phyloP scores from a whole-genome alignment of 2,797 vertebrate genomes.

The Syngnathus rostellatus region DNA sequence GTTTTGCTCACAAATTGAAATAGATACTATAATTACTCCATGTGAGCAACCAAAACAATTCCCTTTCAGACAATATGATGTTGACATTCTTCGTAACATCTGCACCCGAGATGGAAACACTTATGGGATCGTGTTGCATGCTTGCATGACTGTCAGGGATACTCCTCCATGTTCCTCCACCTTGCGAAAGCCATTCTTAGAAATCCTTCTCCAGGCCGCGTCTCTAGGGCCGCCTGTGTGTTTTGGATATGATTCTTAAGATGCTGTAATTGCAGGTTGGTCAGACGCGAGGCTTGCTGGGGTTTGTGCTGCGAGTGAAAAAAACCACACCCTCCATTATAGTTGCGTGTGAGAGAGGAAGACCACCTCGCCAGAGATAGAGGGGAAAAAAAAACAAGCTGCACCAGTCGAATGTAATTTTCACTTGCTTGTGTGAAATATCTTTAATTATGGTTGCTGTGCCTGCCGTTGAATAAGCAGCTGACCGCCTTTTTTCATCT shows the following conservation, averaged over 20 bases:
- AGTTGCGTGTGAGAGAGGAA: slow-evolving; percentile 42
- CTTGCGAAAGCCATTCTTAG: slow-evolving; percentile 55
- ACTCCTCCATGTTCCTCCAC: slow-evolving; percentile 30
- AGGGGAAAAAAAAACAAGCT: slow-evolving; percentile 24
- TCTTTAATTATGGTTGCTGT: slow-evolving; percentile 63
- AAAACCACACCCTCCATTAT: slow-evolving; percentile 60
- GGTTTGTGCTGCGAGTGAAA: slow-evolving; percentile 59
- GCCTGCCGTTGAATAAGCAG: slow-evolving; percentile 64
- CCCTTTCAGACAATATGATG: slow-evolving; percentile 16
- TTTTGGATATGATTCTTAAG: slow-evolving; percentile 64
- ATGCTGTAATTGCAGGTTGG: slow-evolving; percentile 74
- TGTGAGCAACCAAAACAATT: slow-evolving; percentile 14
- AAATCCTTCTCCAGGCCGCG: slow-evolving; percentile 41
- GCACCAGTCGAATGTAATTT: slow-evolving; percentile 21
- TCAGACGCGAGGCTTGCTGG: slow-evolving; percentile 58
- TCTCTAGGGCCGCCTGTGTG: slow-evolving; percentile 43
- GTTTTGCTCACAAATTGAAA: slow-evolving; percentile 19
- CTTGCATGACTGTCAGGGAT: slow-evolving; percentile 24
- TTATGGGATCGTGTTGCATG: slow-evolving; percentile 18
- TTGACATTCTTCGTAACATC: slow-evolving; percentile 28
- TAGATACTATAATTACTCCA: slow-evolving; percentile 26
- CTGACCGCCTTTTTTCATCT: slow-evolving; percentile 60
- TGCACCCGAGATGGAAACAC: slow-evolving; percentile 10
- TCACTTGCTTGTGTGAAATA: slow-evolving; percentile 56
- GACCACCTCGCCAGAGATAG: slow-evolving; percentile 19